Evolutionary conservation across 2,113 vertebrate species (phyloP).

Genomic region (Romanogobio albipinnatus): DNA sequence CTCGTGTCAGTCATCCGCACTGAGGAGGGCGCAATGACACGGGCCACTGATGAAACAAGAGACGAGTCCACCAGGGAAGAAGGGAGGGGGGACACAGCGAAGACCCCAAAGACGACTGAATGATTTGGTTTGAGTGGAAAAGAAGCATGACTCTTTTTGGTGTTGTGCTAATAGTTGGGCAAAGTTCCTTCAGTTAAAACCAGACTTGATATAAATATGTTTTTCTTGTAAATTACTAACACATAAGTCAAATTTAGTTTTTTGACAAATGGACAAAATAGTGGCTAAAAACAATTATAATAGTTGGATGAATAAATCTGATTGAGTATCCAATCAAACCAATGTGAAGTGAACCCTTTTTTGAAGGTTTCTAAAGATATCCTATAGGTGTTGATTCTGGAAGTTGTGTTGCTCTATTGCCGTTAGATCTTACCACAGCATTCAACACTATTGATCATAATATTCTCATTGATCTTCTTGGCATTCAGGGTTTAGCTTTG

Average conservation of each 20-base stretch:
- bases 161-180: not conserved
- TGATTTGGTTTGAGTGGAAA: constrained; percentile 6
- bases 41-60: constrained; percentile 50
- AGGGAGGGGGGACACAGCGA: not conserved
- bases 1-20: constrained; percentile 67
- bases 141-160: not conserved
- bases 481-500: not conserved
- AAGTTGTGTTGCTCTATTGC: not conserved
- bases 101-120: not conserved
- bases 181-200: not conserved
- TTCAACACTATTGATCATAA: not conserved
- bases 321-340: not conserved
- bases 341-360: not conserved
- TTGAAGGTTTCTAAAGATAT: not conserved
- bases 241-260: not conserved
- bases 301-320: not conserved
- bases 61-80: constrained; percentile 20
- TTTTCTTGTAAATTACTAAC: not conserved
- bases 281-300: not conserved
- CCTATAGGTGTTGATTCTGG: not conserved
- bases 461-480: not conserved
- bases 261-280: not conserved
- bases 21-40: constrained; percentile 48
- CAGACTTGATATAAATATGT: not conserved
- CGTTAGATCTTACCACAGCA: not conserved